Conservation (phyloP, 2,888 invertebrate genomes). For the Rhagium mordax region DNA sequence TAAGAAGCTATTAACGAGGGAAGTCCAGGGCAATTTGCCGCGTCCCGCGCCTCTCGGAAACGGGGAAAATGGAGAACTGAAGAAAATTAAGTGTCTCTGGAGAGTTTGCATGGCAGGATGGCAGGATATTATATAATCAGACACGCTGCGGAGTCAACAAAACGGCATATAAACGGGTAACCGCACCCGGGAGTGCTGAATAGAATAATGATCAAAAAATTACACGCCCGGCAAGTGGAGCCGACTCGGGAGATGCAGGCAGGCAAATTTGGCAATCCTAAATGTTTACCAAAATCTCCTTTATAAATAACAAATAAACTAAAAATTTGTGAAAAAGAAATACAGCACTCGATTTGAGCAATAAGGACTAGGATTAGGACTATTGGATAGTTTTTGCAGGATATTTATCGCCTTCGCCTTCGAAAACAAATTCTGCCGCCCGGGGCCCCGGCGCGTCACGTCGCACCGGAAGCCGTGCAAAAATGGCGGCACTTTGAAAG, state of each 20-base stretch:
- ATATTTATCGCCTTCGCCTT: too few relatives aligned
- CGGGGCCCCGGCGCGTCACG: neutral
- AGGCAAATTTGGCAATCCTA: too few relatives aligned
- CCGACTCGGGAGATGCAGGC: neutral
- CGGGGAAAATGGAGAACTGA: slow-evolving; percentile 64
- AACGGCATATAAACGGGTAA: slow-evolving; percentile 12
- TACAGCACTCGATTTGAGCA: too few relatives aligned
- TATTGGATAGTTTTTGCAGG: too few relatives aligned
- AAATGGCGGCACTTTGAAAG: slow-evolving; percentile 44
- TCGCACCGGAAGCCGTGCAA: slow-evolving; percentile 37
- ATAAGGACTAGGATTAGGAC: too few relatives aligned
- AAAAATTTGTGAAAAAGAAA: too few relatives aligned
- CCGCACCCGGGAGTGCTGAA: slow-evolving; percentile 3
- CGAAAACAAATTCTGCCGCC: neutral
- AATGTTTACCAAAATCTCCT: too few relatives aligned
- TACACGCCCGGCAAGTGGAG: neutral
- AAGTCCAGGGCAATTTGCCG: slow-evolving; percentile 27
- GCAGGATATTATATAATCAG: slow-evolving; percentile 63
- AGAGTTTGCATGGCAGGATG: slow-evolving; percentile 57
- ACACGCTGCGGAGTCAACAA: slow-evolving; percentile 56
- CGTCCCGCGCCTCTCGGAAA: slow-evolving; percentile 48
- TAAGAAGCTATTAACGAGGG: too few relatives aligned
- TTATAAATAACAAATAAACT: too few relatives aligned
- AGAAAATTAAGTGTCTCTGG: slow-evolving; percentile 65
- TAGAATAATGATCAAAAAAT: slow-evolving; percentile 7